Base-by-base conservation (phyloP, 2,113 vertebrate species). In the Glareola pratincola region DNA sequence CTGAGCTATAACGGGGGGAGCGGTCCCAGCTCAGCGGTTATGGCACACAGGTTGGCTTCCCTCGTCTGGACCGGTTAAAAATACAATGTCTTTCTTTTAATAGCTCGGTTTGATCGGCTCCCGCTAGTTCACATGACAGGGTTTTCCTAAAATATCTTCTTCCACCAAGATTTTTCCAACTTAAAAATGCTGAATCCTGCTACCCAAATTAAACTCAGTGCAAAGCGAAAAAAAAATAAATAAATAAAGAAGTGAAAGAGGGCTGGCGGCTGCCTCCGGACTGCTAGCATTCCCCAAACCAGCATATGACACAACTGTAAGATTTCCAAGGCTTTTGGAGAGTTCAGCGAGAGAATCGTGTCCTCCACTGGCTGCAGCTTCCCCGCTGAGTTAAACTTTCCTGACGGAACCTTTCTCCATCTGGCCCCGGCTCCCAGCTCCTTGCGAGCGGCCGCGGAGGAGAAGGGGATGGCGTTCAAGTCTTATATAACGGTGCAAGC, bases 91-190 rank as follows among this genome's bases (percentile, higher is more conserved):
- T 98, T 98, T 94, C 97, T 98, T 98, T 98, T 98, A 97, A 98
- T 96, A 98, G 97, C 96, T 92, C 95, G 8, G 89, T 75, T 96
- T 79, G 93, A 97, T 97, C 95, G 62, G 95, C 93, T 96, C 96
- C 88, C 57, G 63, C 96, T 98, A 95, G 93, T 95, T 97, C 97
- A 98, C 97, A 96, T 97, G 98, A 97, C 96, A 48, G 96, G 81
- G 91, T 95, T 97, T 97, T 97, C 98, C 97, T 96, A 98, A 98
- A 98, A 98, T 98, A 98, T 98, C 96, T 94, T 90, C 96, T 97
- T 97, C 66, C 96, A 86, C 32, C 92, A 23, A 90, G 96, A 95
- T 98, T 97, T 98, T 98, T 98, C 98, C 98, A 97, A 59, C 97
- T 96, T 97, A 78, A 98, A 98, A 98, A 95, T 97, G 97, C 98